Base-by-base conservation (phyloP, 1,140 invertebrate species). In the Nephila pilipes region DNA sequence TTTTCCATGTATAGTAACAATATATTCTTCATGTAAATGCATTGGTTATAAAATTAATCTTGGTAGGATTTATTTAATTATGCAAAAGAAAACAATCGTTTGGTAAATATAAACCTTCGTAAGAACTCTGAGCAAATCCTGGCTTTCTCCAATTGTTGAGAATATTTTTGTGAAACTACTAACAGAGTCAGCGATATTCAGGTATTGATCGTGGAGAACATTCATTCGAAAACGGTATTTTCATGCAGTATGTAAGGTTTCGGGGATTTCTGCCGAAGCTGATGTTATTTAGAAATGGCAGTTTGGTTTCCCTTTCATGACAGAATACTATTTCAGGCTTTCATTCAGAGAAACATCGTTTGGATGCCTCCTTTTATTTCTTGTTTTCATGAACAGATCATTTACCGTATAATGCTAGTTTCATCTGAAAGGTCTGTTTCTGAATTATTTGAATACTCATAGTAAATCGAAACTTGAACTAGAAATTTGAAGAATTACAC, bases 221-320 rank as follows among this genome's bases (percentile, higher is more conserved):
- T 25, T 75, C 29, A 29, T 20, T n/a, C 79, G 38, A 81, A 81
- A 80, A 81, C 22, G 38, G 38, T 81, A 36, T 81, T 81, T 54
- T 54, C 36, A 46, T 55, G 46, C 79, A 81, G 38, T 46, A 55
- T 38, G 79, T 54, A 22, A 38, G 38, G 22, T 54, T 55, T 81
- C 36, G 79, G 6, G 46, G 79, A 81, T 81, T 81, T 55, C 79
- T 81, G 38, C n/a, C 79, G 22, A 14, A n/a, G 46, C 36, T 54
- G 25, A 81, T 81, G 79, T 81, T 81, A 20, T 81, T 81, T 81
- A 25, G 25, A 81, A 46, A 36, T 81, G 79, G 54, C 79, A 81
- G 79, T 54, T 81, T 8, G 79, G 79, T 81, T 54, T 81, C 22
- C 79, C 18, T 46, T 55, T 10, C 25, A 18, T 81, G 79, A 81